Evolutionary conservation across 2,797 vertebrate genomes (phyloP), one percentile per base, ranked within the genome.

Genomic region (Tauraco hartlaubi): DNA sequence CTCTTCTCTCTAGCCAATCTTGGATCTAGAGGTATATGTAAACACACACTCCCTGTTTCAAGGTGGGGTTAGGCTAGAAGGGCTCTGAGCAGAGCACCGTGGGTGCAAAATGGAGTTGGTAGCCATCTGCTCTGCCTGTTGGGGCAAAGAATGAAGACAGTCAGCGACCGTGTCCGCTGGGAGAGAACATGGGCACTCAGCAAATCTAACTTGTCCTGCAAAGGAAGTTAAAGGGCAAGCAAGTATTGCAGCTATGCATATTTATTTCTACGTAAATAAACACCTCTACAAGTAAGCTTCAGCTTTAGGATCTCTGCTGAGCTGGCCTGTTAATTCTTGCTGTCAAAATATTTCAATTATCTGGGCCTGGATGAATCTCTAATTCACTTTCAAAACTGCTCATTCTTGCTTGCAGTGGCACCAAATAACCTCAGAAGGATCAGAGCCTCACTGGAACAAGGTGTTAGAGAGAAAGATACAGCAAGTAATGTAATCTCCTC

Each of bases 181-280:
- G 22, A 37, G 25, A 48, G 31, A 52, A 28, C 4, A 2, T 7
- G 63, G 72, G n/a, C 43, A 3, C 35, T n/a, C 2, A 1, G 64
- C 86, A 76, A 31, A 31, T 23, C 41, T 14, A 4, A 10, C 54
- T 62, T 56, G 46, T 41, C 58, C 69, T 71, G 58, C 52, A 33
- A 20, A 74, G 52, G 81, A 79, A 75, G 46, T 59, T 14, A 26
- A 33, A 61, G 44, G 23, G 55, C 55, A 63, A 56, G 44, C 67
- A 73, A 73, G 59, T 44, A 9, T 8, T 55, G 64, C 82, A 64
- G 64, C 22, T 84, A 26, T 41, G 44, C 77, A 2, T 79, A 79
- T 87, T 92, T 94, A 72, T 83, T 80, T 86, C 67, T 52, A 35
- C 83, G 73, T 63, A 92, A 94, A 89, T 86, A 83, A 89, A 92